Evolutionary conservation across 2,113 vertebrate species (phyloP).

Genomic region (Chloropsis cyanopogon): DNA sequence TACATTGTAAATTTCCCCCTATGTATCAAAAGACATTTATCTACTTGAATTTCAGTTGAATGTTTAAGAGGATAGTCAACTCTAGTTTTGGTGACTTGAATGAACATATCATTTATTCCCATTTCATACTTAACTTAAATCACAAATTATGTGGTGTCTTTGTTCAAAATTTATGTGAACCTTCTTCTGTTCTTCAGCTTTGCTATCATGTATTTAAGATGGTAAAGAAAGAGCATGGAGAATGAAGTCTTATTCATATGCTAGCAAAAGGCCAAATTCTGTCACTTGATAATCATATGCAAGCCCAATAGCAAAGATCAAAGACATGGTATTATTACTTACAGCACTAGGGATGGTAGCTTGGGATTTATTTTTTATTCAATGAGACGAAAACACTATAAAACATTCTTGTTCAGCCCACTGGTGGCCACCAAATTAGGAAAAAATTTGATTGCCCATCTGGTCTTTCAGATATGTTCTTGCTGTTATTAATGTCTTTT

Average conservation of each 20-base stretch:
- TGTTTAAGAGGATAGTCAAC: not conserved
- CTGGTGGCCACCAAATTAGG: not conserved
- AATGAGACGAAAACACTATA: not conserved
- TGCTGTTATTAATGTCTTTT: not conserved
- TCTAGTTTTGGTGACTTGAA: not conserved
- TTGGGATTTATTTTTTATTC: slow-evolving; percentile 15
- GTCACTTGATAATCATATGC: not conserved
- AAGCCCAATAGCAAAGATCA: not conserved
- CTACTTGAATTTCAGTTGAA: not conserved
- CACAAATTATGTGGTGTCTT: not conserved
- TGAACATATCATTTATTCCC: not conserved
- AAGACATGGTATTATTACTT: not conserved
- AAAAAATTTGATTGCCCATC: not conserved
- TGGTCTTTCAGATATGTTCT: not conserved
- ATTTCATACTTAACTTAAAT: not conserved
- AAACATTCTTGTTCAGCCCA: not conserved
- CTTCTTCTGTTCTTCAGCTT: not conserved
- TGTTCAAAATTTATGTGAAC: not conserved
- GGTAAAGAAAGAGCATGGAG: not conserved
- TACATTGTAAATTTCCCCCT: not conserved
- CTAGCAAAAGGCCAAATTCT: not conserved
- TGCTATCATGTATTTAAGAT: not conserved
- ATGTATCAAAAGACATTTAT: not conserved
- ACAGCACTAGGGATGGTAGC: not conserved
- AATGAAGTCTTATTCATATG: not conserved